These are phyloP conservation scores for Pelodytes ibericus DNA, from an alignment of 2,797 vertebrate genomes.

Conservation along the genomic window DNA sequence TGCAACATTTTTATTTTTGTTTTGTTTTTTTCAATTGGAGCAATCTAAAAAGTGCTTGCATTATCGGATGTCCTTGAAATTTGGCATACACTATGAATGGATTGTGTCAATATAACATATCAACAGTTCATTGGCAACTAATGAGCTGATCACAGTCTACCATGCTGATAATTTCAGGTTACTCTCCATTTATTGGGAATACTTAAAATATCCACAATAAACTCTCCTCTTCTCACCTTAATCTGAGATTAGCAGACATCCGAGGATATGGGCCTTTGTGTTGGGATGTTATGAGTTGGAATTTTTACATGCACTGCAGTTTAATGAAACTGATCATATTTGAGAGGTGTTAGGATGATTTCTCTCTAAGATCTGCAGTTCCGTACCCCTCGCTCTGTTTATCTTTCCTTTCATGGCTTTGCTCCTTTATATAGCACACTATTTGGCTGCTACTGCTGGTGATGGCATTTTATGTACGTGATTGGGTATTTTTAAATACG, in stretches of 20 bases:
- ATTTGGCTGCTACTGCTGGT: conserved; percentile 36
- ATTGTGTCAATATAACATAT: not conserved
- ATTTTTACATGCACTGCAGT: no score
- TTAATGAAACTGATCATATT: no score
- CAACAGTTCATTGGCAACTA: not conserved
- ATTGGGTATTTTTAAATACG: conserved; percentile 26
- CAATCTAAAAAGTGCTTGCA: no score
- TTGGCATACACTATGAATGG: not conserved
- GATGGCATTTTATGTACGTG: conserved; percentile 24
- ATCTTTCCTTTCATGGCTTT: conserved; percentile 24
- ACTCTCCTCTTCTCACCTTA: no score
- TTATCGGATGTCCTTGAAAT: no score
- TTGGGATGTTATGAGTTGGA: not conserved
- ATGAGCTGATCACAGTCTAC: not conserved
- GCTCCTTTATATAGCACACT: conserved; percentile 32
- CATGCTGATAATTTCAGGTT: not conserved
- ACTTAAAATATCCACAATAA: not conserved
- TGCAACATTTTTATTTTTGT: not conserved
- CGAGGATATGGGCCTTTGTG: not conserved
- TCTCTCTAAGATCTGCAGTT: not conserved
- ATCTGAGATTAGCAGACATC: no score
- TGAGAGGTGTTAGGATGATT: no score
- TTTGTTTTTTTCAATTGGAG: no score
- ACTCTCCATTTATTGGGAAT: not conserved
- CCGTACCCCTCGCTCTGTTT: not conserved